A percentile compares a stretch with the other conserved stretches of the same genome.
Conservation (phyloP, 2,113 vertebrate species). For the Siniperca chuatsi region DNA sequence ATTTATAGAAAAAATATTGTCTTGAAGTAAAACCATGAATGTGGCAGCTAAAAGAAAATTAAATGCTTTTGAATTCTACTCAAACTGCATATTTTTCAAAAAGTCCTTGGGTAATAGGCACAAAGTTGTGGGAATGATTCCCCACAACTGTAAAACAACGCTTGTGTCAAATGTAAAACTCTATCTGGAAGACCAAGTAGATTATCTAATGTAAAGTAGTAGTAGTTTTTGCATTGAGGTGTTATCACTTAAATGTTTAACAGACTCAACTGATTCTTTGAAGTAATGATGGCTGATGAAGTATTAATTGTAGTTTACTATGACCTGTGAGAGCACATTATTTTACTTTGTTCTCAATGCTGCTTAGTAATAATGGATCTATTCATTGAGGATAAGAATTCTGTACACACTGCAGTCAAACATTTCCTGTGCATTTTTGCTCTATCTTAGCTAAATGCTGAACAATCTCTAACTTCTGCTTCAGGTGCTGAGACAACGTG, state of each 20-base stretch:
- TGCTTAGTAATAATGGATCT: not conserved
- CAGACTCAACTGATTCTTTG: not conserved
- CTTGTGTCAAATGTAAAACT: too few relatives aligned
- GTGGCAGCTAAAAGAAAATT: not conserved
- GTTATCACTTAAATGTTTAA: too few relatives aligned
- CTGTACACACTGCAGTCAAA: not conserved
- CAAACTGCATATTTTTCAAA: not conserved
- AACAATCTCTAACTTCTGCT: not conserved
- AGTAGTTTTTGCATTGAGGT: too few relatives aligned
- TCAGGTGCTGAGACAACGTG: not conserved
- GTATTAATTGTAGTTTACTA: conserved; percentile 5
- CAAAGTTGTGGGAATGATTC: not conserved
- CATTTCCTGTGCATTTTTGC: not conserved
- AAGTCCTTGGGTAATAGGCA: not conserved
- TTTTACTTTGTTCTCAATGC: not conserved
- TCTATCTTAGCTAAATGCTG: not conserved
- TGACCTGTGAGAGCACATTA: conserved; percentile 1
- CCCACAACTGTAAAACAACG: not conserved
- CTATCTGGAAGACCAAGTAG: not conserved
- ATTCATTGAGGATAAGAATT: not conserved
- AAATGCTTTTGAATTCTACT: not conserved
- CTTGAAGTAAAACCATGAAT: not conserved
- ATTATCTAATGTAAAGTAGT: not conserved
- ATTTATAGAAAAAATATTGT: not conserved
- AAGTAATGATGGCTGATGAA: not conserved